phyloP scores from a whole-genome alignment of 2,888 invertebrate species.

The Scaeva pyrastri region DNA sequence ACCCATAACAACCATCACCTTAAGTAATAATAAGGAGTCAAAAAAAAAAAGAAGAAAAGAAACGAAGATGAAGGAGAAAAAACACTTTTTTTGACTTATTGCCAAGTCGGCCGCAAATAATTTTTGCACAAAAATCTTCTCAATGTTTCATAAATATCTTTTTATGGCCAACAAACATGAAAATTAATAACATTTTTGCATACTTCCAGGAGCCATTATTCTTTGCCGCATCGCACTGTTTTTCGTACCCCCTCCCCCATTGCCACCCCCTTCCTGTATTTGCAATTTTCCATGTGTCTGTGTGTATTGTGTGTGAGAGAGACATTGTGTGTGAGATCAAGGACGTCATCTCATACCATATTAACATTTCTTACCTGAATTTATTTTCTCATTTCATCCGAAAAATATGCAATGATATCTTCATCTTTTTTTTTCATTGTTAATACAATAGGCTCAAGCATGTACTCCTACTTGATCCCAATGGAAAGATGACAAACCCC shows the following conservation, averaged over 20 bases:
- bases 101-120: constrained; percentile 70
- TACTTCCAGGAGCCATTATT: constrained; percentile 69
- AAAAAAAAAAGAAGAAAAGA: not conserved
- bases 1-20: constrained; percentile 1
- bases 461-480: not conserved
- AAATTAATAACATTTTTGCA: constrained; percentile 75
- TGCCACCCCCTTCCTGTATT: no score
- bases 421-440: not conserved
- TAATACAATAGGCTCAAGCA: not conserved
- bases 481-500: constrained; percentile 2
- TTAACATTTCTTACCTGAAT: constrained; percentile 67
- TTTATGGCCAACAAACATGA: constrained; percentile 71
- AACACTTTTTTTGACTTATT: constrained; percentile 62
- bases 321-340: constrained; percentile 43
- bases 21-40: not conserved
- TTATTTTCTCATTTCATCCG: constrained; percentile 50
- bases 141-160: constrained; percentile 74
- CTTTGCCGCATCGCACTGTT: constrained; percentile 32
- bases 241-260: not conserved
- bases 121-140: constrained; percentile 72
- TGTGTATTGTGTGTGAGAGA: constrained; percentile 13
- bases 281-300: not conserved
- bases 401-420: constrained; percentile 47
- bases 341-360: constrained; percentile 46
- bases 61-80: not conserved